Evolutionary conservation across 2,888 invertebrate genomes (phyloP), one percentile per base, ranked within the genome.

Genomic region (Atrina japonica): DNA sequence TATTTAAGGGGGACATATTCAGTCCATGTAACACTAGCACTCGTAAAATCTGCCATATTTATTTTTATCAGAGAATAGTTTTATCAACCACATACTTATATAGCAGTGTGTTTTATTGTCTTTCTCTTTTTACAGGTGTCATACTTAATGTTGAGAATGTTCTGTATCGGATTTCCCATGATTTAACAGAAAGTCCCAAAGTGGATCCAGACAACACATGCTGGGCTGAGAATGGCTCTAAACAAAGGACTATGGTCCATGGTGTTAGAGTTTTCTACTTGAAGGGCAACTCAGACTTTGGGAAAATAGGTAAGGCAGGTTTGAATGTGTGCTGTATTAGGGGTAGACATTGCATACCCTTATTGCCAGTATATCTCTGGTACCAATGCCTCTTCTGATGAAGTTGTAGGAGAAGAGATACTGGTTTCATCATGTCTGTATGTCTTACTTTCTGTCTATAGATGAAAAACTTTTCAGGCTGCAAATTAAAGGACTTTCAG

Each of bases 61-160:
- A n/a, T 23, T 21, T 14, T 23, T 50, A 21, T 9, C n/a, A 53
- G 18, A 43, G 45, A n/a, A n/a, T 18, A 5, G 18, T n/a, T 43
- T 9, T n/a, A 43, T n/a, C 45, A 43, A 43, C 16, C 45, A 43
- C 45, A 16, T n/a, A n/a, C n/a, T 16, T 43, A 18, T n/a, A n/a
- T 43, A n/a, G 18, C 43, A 1, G 18, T 16, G 52, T 21, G 23
- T 30, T 18, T 2, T 30, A 7, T n/a, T n/a, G 14, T 35, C 16
- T 2, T 14, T 49, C 16, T 60, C 53, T 2, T 40, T 55, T 66
- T 53, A 18, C 27, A 70, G 70, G 70, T 41, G 45, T 40, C 6
- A 66, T 70, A 35, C 40, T 70, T 9, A 70, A 70, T 55, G n/a
- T 66, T 25, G 70, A 70, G 53, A 64, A 41, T 0, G 49, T 70